Percentiles rank a stretch among this genome's conserved stretches.
Conservation (phyloP, 2,113 vertebrate species). For the Suricata suricatta region DNA sequence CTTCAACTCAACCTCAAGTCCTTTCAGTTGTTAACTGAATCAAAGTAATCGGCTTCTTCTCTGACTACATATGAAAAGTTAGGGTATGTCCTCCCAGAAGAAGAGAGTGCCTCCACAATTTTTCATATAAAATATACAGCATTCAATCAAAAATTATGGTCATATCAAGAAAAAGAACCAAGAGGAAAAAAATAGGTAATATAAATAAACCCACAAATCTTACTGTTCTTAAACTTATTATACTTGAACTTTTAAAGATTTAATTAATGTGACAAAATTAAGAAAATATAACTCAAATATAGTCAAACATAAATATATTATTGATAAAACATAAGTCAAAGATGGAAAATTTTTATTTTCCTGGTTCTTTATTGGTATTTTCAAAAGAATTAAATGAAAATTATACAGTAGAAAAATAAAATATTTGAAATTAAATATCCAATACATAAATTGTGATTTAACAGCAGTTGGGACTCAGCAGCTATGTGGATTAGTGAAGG, state of each 20-base stretch:
- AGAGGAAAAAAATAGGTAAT: neutral
- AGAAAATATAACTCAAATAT: neutral
- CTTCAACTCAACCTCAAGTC: neutral
- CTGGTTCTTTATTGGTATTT: neutral
- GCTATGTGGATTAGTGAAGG: neutral
- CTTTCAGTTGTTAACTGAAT: neutral
- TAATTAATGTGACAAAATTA: neutral
- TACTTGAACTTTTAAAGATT: neutral
- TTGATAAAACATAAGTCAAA: neutral
- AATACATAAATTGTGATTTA: neutral
- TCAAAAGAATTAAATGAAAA: conserved; percentile 16
- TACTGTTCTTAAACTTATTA: neutral
- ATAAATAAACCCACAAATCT: neutral
- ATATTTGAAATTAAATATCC: neutral
- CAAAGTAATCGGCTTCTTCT: neutral
- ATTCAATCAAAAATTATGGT: neutral
- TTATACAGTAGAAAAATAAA: neutral
- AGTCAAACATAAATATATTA: neutral
- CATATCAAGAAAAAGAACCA: neutral
- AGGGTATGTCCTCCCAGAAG: neutral
- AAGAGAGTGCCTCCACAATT: neutral
- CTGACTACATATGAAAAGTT: too few species aligned
- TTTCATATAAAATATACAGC: neutral
- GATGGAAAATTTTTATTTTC: neutral
- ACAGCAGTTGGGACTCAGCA: neutral